phyloP scores from a whole-genome alignment of 64 coral and sea anemone species.

The Orbicella faveolata region DNA sequence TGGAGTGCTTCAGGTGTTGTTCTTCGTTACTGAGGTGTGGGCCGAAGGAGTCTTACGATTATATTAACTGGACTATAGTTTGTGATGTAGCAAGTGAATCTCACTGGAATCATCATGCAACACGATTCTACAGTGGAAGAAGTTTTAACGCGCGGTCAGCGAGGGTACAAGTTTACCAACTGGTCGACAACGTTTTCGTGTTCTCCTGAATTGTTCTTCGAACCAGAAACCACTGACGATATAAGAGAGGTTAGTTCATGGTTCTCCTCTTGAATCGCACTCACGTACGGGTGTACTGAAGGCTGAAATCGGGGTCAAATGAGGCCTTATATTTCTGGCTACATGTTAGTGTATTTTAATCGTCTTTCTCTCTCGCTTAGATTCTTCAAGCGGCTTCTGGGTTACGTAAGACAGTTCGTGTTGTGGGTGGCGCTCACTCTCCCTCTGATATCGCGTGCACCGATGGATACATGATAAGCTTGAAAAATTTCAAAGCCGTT shows the following conservation, averaged over 20 bases:
- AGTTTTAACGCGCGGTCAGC: slow-evolving; percentile 44
- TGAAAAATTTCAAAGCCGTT: slow-evolving; percentile 77
- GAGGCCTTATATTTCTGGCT: too few relatives aligned
- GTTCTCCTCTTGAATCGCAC: too few relatives aligned
- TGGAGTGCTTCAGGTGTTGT: too few relatives aligned
- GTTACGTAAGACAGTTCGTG: slow-evolving; percentile 64
- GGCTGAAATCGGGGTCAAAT: too few relatives aligned
- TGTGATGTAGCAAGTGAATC: not conserved
- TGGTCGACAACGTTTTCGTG: slow-evolving; percentile 93
- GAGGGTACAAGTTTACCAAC: slow-evolving; percentile 65
- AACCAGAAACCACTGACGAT: slow-evolving; percentile 79
- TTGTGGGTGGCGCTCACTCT: slow-evolving; percentile 72
- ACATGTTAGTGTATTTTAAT: not conserved
- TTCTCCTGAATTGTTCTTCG: slow-evolving; percentile 80
- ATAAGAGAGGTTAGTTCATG: slow-evolving; percentile 66
- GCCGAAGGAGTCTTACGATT: too few relatives aligned
- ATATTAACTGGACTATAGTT: too few relatives aligned
- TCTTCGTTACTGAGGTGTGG: too few relatives aligned
- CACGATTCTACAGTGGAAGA: not conserved
- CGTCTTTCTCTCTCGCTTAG: slow-evolving; percentile 19
- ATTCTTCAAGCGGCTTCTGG: slow-evolving; percentile 54
- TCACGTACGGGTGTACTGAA: too few relatives aligned
- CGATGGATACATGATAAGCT: slow-evolving; percentile 65
- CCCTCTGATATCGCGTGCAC: slow-evolving; percentile 91
- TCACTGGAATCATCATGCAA: not conserved